Conservation (phyloP, 2,113 vertebrate genomes). For the Alosa alosa region DNA sequence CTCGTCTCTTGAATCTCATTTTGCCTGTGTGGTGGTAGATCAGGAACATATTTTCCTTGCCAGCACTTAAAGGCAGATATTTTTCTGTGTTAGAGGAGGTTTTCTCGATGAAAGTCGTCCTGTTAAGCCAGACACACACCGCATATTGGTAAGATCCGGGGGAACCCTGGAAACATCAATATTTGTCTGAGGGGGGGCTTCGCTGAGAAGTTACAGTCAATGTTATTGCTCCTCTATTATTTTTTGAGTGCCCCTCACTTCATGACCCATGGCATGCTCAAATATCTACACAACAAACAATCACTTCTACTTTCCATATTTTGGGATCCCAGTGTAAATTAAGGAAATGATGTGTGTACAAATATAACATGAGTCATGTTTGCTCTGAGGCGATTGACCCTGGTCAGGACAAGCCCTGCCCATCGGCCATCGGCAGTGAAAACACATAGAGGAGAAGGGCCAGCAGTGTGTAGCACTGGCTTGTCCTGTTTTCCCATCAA, state of each 20-base stretch:
- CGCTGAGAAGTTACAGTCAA: background rate
- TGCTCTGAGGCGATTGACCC: conserved; percentile 21
- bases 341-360: conserved; percentile 31
- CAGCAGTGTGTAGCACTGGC: background rate
- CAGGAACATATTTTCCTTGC: background rate
- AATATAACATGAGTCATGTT: conserved; percentile 21
- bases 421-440: background rate
- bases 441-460: background rate
- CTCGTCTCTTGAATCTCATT: background rate
- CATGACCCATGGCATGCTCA: background rate
- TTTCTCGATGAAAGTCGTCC: background rate
- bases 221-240: conserved; percentile 4
- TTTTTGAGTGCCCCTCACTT: background rate
- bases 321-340: conserved; percentile 22
- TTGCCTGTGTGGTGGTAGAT: background rate
- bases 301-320: conserved; percentile 20
- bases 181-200: conserved; percentile 14
- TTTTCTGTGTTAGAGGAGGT: background rate
- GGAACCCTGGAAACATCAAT: conserved; percentile 19
- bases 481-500: background rate
- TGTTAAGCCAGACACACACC: background rate
- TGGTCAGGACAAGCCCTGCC: conserved; percentile 10
- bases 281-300: conserved; percentile 12
- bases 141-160: conserved; percentile 12
- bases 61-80: background rate